Evolutionary conservation across 2,888 invertebrate genomes (phyloP).

Genomic region (Eupithecia vulgata): DNA sequence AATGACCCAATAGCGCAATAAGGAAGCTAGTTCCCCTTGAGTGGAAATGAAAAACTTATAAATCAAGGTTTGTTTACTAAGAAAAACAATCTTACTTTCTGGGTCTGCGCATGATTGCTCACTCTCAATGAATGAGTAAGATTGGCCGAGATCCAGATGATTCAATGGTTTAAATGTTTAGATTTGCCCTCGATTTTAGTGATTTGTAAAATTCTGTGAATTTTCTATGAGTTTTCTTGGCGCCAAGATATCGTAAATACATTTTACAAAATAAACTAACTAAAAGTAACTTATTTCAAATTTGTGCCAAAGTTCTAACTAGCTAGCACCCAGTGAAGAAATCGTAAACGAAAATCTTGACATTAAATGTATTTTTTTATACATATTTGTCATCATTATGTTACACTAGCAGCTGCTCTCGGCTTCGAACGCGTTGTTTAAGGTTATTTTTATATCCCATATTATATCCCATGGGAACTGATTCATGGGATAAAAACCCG

Average conservation of each 20-base stretch:
- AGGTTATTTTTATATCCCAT: no score
- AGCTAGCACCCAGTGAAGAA: neutral
- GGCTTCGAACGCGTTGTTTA: no score
- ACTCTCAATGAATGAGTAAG: conserved; percentile 55
- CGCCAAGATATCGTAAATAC: neutral
- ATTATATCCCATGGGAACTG: no score
- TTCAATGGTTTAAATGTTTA: conserved; percentile 47
- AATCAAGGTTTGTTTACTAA: conserved; percentile 9
- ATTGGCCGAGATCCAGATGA: conserved; percentile 60
- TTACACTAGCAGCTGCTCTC: no score
- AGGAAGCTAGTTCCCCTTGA: conserved; percentile 1
- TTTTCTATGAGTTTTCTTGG: conserved; percentile 24
- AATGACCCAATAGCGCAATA: neutral
- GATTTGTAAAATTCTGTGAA: conserved; percentile 24
- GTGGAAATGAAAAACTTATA: neutral
- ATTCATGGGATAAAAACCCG: no score
- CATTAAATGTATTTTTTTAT: no score
- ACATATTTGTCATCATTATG: no score
- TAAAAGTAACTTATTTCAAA: no score
- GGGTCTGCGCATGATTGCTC: conserved; percentile 26
- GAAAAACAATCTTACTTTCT: conserved; percentile 19
- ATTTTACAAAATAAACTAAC: no score
- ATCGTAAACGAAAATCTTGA: neutral
- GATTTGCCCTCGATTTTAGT: conserved; percentile 31
- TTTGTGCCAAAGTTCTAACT: neutral